Percentiles rank a stretch among this genome's conserved stretches.
These are phyloP conservation scores for Cataglyphis hispanica DNA, from an alignment of 1,140 invertebrate genomes.

Conservation along the genomic window DNA sequence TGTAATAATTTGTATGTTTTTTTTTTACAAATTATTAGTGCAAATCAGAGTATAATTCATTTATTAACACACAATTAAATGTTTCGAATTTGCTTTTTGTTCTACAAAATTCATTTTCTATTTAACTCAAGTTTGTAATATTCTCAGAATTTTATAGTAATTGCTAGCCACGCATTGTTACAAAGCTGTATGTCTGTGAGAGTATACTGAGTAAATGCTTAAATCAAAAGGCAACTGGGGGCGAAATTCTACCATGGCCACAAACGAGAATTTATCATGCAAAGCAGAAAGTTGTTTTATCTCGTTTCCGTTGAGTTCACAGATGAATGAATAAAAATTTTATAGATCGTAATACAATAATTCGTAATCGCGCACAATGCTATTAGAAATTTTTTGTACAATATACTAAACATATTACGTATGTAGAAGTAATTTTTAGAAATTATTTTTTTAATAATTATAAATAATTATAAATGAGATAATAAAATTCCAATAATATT, in stretches of 20 bases:
- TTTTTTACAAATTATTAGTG: not conserved
- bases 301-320: not conserved
- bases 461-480: not conserved
- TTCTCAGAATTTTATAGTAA: constrained; percentile 20
- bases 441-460: constrained; percentile 7
- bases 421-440: not conserved
- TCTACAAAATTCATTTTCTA: not conserved
- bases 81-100: not conserved
- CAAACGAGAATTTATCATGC: constrained; percentile 22
- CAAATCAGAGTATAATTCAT: not conserved
- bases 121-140: not conserved
- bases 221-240: constrained; percentile 32
- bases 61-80: too few relatives aligned
- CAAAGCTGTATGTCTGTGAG: not conserved
- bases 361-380: not conserved
- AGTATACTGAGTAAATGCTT: not conserved
- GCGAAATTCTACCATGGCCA: constrained; percentile 14
- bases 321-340: constrained; percentile 10
- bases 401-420: not conserved
- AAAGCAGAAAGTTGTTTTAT: constrained; percentile 42
- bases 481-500: too few relatives aligned
- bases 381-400: not conserved
- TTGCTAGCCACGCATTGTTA: not conserved
- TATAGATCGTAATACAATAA: not conserved
- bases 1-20: too few relatives aligned